phyloP scores from a whole-genome alignment of 2,888 invertebrate genomes.

The Pseudeuparius sepicola region DNA sequence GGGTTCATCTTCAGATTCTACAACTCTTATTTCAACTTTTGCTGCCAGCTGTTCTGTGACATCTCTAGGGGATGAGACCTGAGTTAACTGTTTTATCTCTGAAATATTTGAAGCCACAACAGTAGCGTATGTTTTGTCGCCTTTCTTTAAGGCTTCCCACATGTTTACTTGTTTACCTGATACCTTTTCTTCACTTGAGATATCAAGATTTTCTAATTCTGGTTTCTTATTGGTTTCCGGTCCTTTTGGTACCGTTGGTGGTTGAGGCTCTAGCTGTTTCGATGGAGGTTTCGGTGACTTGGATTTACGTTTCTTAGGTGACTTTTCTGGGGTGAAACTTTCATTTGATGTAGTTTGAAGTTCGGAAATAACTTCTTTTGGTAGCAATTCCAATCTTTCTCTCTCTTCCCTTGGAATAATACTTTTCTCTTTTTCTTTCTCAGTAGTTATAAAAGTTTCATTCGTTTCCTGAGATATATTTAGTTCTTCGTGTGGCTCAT shows the following conservation, averaged over 20 bases:
- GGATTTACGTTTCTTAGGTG: slow-evolving; percentile 12
- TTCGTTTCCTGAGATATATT: slow-evolving; percentile 12
- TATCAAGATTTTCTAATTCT: slow-evolving; percentile 6
- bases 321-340: slow-evolving; percentile 18
- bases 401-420: slow-evolving; percentile 20
- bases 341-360: no score
- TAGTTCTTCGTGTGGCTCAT: slow-evolving; percentile 25
- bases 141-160: slow-evolving; percentile 41
- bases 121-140: slow-evolving; percentile 62
- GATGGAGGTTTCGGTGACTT: slow-evolving; percentile 7
- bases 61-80: background rate
- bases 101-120: slow-evolving; percentile 46
- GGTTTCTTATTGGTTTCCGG: slow-evolving; percentile 8
- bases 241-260: slow-evolving; percentile 1
- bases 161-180: slow-evolving; percentile 34
- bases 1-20: slow-evolving; percentile 31
- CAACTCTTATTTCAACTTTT: slow-evolving; percentile 25
- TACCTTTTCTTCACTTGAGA: slow-evolving; percentile 8
- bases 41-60: background rate
- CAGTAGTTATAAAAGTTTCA: no score
- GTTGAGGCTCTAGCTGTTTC: slow-evolving; percentile 1
- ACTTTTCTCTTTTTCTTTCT: no score
- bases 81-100: slow-evolving; percentile 25
- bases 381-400: slow-evolving; percentile 26
- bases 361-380: slow-evolving; percentile 28